Percentiles rank a stretch among this genome's conserved stretches.
These are phyloP conservation scores for Myrmecobius fasciatus DNA, from an alignment of 2,113 vertebrate species.

Conservation along the genomic window DNA sequence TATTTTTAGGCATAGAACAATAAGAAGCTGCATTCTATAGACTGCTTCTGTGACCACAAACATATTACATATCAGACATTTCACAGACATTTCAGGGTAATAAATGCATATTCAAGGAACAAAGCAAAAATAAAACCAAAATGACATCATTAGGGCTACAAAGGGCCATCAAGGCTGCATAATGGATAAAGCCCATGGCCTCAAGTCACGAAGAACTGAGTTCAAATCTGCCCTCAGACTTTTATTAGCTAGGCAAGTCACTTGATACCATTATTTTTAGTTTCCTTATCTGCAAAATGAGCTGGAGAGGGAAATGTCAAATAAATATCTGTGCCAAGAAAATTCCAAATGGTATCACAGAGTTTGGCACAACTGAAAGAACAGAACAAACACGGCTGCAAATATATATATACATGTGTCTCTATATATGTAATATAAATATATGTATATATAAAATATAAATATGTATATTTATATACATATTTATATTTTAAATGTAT, in stretches of 20 bases:
- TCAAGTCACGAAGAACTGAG: neutral
- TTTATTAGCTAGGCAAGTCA: neutral
- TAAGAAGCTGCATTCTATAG: neutral
- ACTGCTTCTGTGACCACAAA: neutral
- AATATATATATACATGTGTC: too few species aligned
- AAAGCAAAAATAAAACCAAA: neutral
- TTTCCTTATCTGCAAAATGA: neutral
- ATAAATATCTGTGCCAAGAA: too few species aligned
- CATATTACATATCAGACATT: neutral
- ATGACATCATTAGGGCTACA: neutral
- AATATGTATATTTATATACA: too few species aligned
- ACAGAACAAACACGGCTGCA: too few species aligned
- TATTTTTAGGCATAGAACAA: neutral
- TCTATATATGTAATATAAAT: too few species aligned
- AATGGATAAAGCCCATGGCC: neutral
- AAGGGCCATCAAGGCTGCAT: neutral
- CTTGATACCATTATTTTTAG: neutral
- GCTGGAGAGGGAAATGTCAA: too few species aligned
- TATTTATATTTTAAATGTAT: too few species aligned
- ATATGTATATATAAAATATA: too few species aligned
- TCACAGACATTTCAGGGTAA: neutral
- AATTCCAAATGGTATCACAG: too few species aligned
- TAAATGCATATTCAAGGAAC: neutral
- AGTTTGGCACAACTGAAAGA: too few species aligned
- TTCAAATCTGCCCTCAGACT: neutral